Evolutionary conservation across 37 sponge, comb jelly and placozoan genomes (phyloP), one percentile per base, ranked within the genome.

Genomic region (Aplysina aerophoba): DNA sequence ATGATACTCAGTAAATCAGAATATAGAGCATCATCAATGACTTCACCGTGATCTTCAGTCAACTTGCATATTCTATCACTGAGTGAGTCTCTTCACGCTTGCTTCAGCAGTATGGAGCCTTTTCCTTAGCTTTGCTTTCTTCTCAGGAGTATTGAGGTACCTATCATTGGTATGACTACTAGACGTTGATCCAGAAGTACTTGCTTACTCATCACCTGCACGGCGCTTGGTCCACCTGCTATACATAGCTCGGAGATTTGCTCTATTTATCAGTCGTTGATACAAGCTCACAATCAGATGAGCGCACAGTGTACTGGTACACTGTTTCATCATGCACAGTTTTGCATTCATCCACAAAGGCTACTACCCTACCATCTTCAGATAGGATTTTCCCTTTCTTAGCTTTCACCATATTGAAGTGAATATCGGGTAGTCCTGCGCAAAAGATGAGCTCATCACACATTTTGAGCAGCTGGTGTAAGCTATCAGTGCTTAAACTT

Each of bases 371-470:
- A 39, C 72, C 72, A 69, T 84, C 75, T 34, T 41, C 58, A 30
- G 85, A 84, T 40, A 24, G 71, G 16, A 89, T 16, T 55, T 84
- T 44, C 8, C 89, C 89, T 55, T 80, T 79, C 40, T 89, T 79
- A 4, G 37, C 36, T 4, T 79, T 64, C 21, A 81, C 62, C 75
- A 88, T 62, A 54, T 58, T 72, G 20, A 80, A 86, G 15, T 80
- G 34, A 8, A 14, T 21, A 80, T 86, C 87, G 35, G 87, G 87
- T 24, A 80, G 68, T 30, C 87, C 81, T 24, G 80, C n/a, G 37
- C 87, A 80, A 12, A 86, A 25, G 13, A 14, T 11, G 0, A 19
- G 4, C 0, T n/a, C 8, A 66, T 79, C 81, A 15, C 74, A 50
- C 21, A 79, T 30, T 27, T 20, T 50, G 5, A 80, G 39, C 12